Evolutionary conservation across 2,797 vertebrate genomes (phyloP).

Genomic region (Alexandromys oeconomus): DNA sequence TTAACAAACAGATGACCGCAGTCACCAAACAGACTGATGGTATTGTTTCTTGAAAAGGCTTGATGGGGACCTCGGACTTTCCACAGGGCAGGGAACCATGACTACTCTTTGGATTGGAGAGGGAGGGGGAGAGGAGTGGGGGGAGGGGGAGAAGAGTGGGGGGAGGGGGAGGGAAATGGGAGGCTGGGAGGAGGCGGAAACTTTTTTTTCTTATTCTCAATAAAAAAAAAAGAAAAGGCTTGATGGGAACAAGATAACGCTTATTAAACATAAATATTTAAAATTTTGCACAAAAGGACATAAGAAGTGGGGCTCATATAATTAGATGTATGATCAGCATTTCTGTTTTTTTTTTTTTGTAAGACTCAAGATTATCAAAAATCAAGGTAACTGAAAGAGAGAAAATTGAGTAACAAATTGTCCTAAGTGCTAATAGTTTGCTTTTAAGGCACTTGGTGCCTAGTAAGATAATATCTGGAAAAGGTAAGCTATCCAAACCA

Average conservation of each 20-base stretch:
- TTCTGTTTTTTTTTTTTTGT: slow-evolving; percentile 10
- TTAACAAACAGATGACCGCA: slow-evolving; percentile 53
- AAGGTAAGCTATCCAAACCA: slow-evolving; percentile 34
- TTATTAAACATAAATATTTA: slow-evolving; percentile 58
- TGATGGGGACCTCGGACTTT: too few relatives aligned
- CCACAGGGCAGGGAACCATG: too few relatives aligned
- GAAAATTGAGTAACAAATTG: slow-evolving; percentile 35
- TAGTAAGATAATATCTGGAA: slow-evolving; percentile 28
- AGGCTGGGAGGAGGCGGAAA: too few relatives aligned
- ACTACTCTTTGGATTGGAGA: too few relatives aligned
- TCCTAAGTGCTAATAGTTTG: not conserved
- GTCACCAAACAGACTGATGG: slow-evolving; percentile 49
- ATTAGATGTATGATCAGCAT: not conserved
- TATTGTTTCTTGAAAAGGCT: slow-evolving; percentile 50
- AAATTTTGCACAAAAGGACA: not conserved
- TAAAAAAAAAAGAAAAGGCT: slow-evolving; percentile 48
- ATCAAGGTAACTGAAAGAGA: slow-evolving; percentile 59
- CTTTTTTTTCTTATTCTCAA: too few relatives aligned
- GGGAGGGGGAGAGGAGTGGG: too few relatives aligned
- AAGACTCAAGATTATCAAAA: slow-evolving; percentile 46
- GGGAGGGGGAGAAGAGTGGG: too few relatives aligned
- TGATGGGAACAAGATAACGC: slow-evolving; percentile 36
- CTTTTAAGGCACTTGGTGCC: not conserved
- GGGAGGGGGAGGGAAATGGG: too few relatives aligned
- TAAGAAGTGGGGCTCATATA: not conserved